Conservation (phyloP, 2,113 vertebrate species). For the Oriolus oriolus region DNA sequence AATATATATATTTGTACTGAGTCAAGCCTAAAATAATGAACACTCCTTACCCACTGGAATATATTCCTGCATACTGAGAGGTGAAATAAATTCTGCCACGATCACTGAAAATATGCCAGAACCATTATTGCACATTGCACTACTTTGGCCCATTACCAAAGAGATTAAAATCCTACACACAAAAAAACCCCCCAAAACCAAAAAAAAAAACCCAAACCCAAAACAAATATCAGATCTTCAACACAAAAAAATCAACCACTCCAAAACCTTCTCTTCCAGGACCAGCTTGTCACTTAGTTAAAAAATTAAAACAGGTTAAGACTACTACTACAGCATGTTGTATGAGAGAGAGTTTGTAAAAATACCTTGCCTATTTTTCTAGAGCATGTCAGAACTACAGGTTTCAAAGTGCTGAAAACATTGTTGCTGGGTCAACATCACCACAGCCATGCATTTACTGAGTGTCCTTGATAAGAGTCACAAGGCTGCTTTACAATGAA, state of each 20-base stretch:
- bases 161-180: background rate
- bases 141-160: background rate
- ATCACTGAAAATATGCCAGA: background rate
- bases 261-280: background rate
- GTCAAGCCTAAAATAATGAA: constrained; percentile 42
- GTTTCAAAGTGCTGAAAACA: background rate
- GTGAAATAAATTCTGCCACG: constrained; percentile 17
- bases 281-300: background rate
- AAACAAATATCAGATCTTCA: background rate
- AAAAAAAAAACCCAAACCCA: background rate
- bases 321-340: background rate
- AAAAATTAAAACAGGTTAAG: background rate
- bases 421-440: background rate
- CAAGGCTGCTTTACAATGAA: background rate
- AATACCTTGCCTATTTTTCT: background rate
- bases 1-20: constrained; percentile 36
- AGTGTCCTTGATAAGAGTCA: background rate
- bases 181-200: background rate
- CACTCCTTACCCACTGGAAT: background rate
- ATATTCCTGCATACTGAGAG: background rate
- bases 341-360: background rate
- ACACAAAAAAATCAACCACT: background rate
- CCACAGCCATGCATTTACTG: background rate
- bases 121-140: background rate
- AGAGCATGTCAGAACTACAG: background rate